A percentile compares a stretch with the other conserved stretches of the same genome.
Conservation (phyloP, 2,888 invertebrate genomes). For the Macrosoma leucophasiata region DNA sequence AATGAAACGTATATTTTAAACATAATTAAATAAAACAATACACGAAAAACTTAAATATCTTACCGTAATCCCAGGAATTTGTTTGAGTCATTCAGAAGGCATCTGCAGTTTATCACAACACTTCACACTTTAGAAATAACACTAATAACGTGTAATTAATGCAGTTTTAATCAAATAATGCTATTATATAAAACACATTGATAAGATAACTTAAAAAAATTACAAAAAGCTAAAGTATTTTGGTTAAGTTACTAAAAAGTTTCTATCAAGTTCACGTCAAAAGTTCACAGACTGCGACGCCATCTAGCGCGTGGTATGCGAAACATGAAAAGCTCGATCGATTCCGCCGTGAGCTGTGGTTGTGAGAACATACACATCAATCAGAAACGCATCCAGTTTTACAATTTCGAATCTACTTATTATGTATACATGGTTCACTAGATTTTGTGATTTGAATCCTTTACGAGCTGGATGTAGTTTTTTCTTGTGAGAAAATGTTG, state of each 20-base stretch:
- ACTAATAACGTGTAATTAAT: slow-evolving; percentile 16
- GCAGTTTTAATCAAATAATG: too few relatives aligned
- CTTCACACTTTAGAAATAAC: background rate
- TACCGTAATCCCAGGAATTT: slow-evolving; percentile 38
- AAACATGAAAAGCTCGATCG: slow-evolving; percentile 56
- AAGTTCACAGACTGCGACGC: slow-evolving; percentile 61
- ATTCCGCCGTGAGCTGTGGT: slow-evolving; percentile 39
- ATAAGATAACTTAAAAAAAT: too few relatives aligned
- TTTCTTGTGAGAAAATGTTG: slow-evolving; percentile 47
- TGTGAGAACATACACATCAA: slow-evolving; percentile 22
- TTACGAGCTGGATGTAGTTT: slow-evolving; percentile 42
- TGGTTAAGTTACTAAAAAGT: slow-evolving; percentile 68
- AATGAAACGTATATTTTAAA: background rate
- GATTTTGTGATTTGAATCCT: slow-evolving; percentile 31
- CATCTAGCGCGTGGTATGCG: slow-evolving; percentile 59
- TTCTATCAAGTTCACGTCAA: slow-evolving; percentile 73
- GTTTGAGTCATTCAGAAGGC: slow-evolving; percentile 24
- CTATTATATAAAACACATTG: too few relatives aligned
- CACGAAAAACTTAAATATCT: too few relatives aligned
- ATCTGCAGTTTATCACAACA: too few relatives aligned
- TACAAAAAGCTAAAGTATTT: slow-evolving; percentile 67
- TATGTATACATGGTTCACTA: too few relatives aligned
- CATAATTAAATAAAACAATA: slow-evolving; percentile 12
- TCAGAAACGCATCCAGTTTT: slow-evolving; percentile 43
- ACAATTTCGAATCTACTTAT: slow-evolving; percentile 31